These are phyloP conservation scores for Drosophila kepulauana DNA, from an alignment of 1,140 invertebrate genomes.

Conservation along the genomic window DNA sequence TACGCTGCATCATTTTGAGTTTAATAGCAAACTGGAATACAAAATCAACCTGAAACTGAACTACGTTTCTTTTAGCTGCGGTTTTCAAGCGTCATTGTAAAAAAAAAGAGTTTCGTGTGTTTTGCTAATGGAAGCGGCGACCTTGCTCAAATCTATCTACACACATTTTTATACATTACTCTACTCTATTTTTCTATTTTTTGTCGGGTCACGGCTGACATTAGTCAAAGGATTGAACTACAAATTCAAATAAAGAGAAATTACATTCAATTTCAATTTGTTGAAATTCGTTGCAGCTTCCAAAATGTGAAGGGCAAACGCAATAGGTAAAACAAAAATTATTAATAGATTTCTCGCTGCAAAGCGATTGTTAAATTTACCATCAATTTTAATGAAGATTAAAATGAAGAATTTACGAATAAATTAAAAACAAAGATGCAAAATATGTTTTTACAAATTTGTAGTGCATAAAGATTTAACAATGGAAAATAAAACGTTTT, in stretches of 20 bases:
- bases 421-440: too few species aligned
- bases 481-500: too few species aligned
- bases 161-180: too few species aligned
- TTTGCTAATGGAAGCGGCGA: background rate
- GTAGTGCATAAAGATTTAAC: too few species aligned
- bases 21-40: conserved; percentile 19
- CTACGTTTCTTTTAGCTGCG: background rate
- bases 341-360: background rate
- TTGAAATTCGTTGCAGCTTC: conserved; percentile 6
- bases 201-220: conserved; percentile 34
- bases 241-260: conserved; percentile 13
- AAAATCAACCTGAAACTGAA: background rate
- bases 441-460: too few species aligned
- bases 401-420: too few species aligned
- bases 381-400: too few species aligned
- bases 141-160: conserved; percentile 9
- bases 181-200: conserved; percentile 4
- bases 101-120: conserved; percentile 4
- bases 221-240: conserved; percentile 37
- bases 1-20: conserved; percentile 21
- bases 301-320: conserved; percentile 37
- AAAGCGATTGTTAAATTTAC: background rate
- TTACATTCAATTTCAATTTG: conserved; percentile 12
- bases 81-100: background rate
- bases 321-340: background rate